Conservation (phyloP, 2,888 invertebrate species). For the Holacanthella duospinosa region DNA sequence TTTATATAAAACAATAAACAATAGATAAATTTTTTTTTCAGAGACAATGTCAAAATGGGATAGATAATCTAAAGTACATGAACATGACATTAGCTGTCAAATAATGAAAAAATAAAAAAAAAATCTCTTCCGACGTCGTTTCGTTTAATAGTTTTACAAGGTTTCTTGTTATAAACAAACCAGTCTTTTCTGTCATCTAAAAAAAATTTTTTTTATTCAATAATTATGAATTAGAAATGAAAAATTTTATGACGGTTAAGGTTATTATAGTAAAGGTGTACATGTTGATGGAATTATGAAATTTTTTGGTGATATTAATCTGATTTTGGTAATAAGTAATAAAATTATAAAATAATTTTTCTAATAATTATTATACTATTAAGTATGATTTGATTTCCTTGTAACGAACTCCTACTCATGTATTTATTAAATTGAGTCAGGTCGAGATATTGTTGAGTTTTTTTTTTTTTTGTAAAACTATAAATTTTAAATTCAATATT, state of each 20-base stretch:
- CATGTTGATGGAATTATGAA: too few relatives aligned
- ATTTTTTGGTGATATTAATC: too few relatives aligned
- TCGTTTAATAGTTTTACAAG: neutral
- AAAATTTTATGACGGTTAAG: neutral
- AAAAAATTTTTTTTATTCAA: neutral
- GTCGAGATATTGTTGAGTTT: neutral
- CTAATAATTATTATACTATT: too few relatives aligned
- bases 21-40: neutral
- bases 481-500: too few relatives aligned
- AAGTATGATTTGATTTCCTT: neutral
- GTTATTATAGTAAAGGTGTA: neutral
- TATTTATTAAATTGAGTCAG: neutral
- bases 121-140: neutral
- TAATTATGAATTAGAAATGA: neutral
- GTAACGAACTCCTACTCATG: too few relatives aligned
- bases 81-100: neutral
- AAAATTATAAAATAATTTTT: too few relatives aligned
- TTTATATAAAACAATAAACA: neutral
- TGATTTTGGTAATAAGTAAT: too few relatives aligned
- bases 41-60: conserved; percentile 1
- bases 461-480: too few relatives aligned
- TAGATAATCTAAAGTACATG: neutral
- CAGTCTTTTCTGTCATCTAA: neutral
- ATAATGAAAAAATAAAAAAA: too few relatives aligned
- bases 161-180: neutral